Conservation (phyloP, 2,888 invertebrate genomes). For the Sabellastarte sp. region DNA sequence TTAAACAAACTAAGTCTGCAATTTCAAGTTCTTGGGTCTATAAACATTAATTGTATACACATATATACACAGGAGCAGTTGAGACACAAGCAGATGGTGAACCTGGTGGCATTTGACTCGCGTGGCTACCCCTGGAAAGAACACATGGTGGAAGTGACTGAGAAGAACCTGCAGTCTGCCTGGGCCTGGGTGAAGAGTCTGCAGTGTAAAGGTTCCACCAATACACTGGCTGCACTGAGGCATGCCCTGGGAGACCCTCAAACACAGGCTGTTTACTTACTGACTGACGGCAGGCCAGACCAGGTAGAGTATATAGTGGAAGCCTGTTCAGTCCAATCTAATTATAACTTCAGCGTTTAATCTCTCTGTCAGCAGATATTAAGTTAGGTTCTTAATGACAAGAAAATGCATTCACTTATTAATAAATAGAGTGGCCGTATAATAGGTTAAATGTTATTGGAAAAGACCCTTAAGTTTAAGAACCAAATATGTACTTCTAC, state of each 20-base stretch:
- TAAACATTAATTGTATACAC: background rate
- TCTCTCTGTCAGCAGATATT: no score
- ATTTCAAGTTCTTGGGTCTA: no score
- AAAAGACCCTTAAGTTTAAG: no score
- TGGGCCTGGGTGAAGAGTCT: slow-evolving; percentile 46
- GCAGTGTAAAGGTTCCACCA: slow-evolving; percentile 56
- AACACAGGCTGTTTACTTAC: slow-evolving; percentile 58
- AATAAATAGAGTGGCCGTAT: no score
- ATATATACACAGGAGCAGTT: slow-evolving; percentile 52
- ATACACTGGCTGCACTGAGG: slow-evolving; percentile 56
- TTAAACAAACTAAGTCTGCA: no score
- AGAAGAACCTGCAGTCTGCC: slow-evolving; percentile 49
- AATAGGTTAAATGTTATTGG: no score
- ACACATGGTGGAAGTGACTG: slow-evolving; percentile 53
- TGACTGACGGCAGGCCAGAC: slow-evolving; percentile 59
- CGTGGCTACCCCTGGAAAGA: slow-evolving; percentile 53
- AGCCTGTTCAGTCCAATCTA: no score
- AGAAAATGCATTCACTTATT: no score
- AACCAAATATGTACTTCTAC: no score
- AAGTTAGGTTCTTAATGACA: no score
- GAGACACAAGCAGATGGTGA: slow-evolving; percentile 57
- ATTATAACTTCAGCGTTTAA: no score
- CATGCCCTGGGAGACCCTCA: slow-evolving; percentile 52
- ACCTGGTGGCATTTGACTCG: slow-evolving; percentile 54
- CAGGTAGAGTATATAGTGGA: no score